Base-by-base conservation (phyloP, 2,888 invertebrate genomes). In the Trissoscelio sp. region DNA sequence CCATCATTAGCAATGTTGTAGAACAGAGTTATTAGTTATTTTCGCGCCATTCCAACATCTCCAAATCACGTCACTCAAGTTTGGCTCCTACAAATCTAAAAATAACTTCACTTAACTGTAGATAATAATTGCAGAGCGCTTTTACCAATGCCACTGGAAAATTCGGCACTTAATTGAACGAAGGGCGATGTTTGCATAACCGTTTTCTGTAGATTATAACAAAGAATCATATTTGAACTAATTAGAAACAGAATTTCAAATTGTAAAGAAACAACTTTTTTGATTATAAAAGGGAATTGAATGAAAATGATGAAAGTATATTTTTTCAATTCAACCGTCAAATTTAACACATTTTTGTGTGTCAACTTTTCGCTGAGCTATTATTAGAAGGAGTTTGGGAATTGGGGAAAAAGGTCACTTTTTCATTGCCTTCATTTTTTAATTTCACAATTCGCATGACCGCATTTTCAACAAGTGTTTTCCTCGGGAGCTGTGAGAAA, bases 1-100 rank as follows among this genome's bases (percentile, higher is more conserved):
- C 60, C 44, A 14, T 34, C 69, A 34, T 57, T 69, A 69, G 57
- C 34, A 55, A 18, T 55, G 67, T 55, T 42, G 51, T 14, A 51
- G 39, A 51, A 39, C 18, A 0, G n/a, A 51, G 51, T 67, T 67
- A 42, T 55, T 55, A 48, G 12, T 67, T 20, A 55, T 14, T 67
- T 55, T 67, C 14, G 9, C 16, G 18, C 22, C 7, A 37, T 22
- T 64, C 18, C 34, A 6, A 48, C 42, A 20, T 51, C 12, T 51
- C 18, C 12, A 42, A 51, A 66, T 51, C 18, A 37, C 24, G 31
- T 51, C 12, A 51, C 11, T 62, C 46, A 62, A 62, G n/a, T 12
- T 46, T 34, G 9, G 18, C 39, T 6, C 9, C 9, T 31, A 16
- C 53, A 48, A 48, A 0, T 42, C 42, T 42, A 42, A 42, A 42